Conservation (phyloP, 2,888 invertebrate species). For the Fragum whitleyi region DNA sequence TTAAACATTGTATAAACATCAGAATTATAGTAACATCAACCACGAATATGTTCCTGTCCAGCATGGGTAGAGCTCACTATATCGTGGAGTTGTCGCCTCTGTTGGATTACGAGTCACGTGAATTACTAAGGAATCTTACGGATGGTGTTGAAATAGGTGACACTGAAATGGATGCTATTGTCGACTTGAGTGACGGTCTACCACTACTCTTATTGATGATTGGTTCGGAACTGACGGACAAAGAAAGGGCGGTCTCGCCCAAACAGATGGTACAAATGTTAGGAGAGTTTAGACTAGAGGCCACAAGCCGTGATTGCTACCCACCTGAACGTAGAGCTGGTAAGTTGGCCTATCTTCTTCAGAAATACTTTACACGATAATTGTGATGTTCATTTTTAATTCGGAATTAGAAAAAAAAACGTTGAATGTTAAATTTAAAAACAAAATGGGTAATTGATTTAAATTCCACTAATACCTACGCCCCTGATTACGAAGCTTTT, state of each 20-base stretch:
- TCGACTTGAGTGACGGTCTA: constrained; percentile 37
- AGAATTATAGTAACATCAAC: constrained; percentile 34
- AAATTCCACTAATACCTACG: no score
- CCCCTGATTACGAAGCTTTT: no score
- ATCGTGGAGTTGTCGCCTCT: constrained; percentile 19
- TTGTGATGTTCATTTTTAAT: no score
- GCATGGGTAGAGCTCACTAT: constrained; percentile 13
- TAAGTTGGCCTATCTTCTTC: background rate
- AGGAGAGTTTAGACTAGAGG: constrained; percentile 27
- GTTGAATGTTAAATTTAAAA: no score
- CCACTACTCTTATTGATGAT: constrained; percentile 34
- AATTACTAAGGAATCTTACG: constrained; percentile 10
- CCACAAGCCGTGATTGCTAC: constrained; percentile 27
- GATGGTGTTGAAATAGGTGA: background rate
- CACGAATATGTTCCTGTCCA: constrained; percentile 5
- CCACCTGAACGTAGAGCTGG: constrained; percentile 31
- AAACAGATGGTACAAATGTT: constrained; percentile 36
- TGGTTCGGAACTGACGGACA: constrained; percentile 23
- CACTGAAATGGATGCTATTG: constrained; percentile 1
- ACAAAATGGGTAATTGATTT: no score
- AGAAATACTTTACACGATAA: no score
- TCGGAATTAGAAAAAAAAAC: no score
- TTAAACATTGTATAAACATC: constrained; percentile 28
- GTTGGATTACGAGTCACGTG: constrained; percentile 5
- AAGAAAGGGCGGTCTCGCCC: constrained; percentile 6